Base-by-base conservation (phyloP, 2,797 vertebrate genomes). In the Mus minutoides region DNA sequence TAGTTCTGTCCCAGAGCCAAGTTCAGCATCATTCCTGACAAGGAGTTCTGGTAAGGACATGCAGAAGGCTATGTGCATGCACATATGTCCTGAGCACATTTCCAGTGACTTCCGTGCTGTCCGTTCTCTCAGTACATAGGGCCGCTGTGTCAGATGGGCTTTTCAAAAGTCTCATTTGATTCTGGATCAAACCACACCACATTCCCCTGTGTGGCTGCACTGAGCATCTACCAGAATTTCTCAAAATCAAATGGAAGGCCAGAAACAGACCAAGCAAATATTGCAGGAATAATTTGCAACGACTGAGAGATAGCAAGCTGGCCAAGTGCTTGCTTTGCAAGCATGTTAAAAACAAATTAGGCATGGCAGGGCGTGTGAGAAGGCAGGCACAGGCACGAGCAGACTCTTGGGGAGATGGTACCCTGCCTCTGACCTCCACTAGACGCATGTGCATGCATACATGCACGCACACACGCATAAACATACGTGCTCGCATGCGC, bases 221-320 rank as follows among this genome's bases (percentile, higher is more conserved):
- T 78, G 88, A 85, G 73, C 29, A 82, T 73, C 3, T 43, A 56
- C 6, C 16, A 0, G 58, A 2, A 64, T 71, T 83, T 90, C 37
- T 71, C n/a, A 87, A 29, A 69, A 95, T 88, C 67, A n/a, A 89
- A 88, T 24, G 73, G 73, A 26, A 78, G 37, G 83, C 29, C 24
- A 43, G 46, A 78, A 87, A 43, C 58, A 3, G 76, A 83, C 46
- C 2, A 13, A 26, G 10, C 8, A 21, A 7, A 3, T 26, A 14
- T 69, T 19, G 2, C 11, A 34, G 76, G n/a, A 16, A 0, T n/a
- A 0, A 24, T 26, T 29, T 1, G 6, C 22, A 6, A 17, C 1
- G 12, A n/a, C 84, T 2, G 22, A 54, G 84, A 69, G 62, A 69
- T 2, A 3, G 64, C 26, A 24, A 69, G 46, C 9, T 29, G 64